These are phyloP conservation scores for Gonioctena quinquepunctata DNA, from an alignment of 1,140 invertebrate genomes.

Conservation along the genomic window DNA sequence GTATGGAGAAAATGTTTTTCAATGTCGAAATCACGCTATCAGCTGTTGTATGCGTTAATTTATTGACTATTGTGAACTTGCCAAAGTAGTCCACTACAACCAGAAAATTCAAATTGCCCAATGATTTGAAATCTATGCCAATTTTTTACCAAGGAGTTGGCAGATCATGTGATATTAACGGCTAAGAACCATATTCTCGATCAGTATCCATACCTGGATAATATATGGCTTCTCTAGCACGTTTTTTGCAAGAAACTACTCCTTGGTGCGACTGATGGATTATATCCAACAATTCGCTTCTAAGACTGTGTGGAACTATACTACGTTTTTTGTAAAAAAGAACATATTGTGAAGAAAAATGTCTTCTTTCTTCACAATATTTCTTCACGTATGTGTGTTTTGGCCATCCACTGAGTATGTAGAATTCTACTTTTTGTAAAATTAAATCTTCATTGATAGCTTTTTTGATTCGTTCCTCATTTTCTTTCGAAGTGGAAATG, in stretches of 20 bases:
- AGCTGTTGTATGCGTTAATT: neutral
- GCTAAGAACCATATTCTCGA: neutral
- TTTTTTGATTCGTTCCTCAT: too few relatives aligned
- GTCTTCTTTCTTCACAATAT: neutral
- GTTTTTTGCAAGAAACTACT: neutral
- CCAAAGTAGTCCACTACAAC: neutral
- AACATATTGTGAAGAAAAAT: neutral
- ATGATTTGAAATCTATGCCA: neutral
- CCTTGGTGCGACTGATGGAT: neutral
- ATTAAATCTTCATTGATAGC: too few relatives aligned
- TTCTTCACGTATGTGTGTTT: too few relatives aligned
- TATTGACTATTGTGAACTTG: neutral
- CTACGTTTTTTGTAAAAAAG: neutral
- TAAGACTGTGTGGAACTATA: neutral
- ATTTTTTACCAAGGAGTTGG: neutral
- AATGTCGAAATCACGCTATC: neutral
- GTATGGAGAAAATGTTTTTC: neutral
- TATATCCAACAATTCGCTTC: neutral
- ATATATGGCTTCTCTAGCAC: neutral
- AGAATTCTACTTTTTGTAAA: too few relatives aligned
- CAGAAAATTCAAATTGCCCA: neutral
- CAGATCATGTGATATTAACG: neutral
- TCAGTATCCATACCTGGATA: neutral
- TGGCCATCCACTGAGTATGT: too few relatives aligned
- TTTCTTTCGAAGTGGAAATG: too few relatives aligned